Base-by-base conservation (phyloP, 2,113 vertebrate species). In the Sebastes fasciatus region DNA sequence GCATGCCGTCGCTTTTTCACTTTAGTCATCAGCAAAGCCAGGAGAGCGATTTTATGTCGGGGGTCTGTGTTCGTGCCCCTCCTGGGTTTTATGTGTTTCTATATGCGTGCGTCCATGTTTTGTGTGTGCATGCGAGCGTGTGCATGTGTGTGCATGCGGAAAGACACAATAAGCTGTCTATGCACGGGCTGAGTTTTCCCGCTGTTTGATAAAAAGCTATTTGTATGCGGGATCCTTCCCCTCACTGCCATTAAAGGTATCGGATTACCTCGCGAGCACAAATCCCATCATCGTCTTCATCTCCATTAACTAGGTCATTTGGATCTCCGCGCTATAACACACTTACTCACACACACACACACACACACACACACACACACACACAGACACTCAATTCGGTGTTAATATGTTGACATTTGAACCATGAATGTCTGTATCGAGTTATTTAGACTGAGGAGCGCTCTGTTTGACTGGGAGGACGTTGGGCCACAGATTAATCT, bases 301-400 rank as follows among this genome's bases (percentile, higher is more conserved):
- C 87, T 82, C 79, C 89, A 92, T 94, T 92, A 85, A 85, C 79
- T 83, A 65, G 87, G 82, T 85, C 85, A 74, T 91, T 93, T 93
- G 65, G 82, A 87, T 88, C 55, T 61, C 66, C 72, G 71, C 42
- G 3, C 46, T 48, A 23, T 48, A 23, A 76, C 60, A 54, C 54
- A 63, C 76, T 17, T 1, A 13, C 51, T 78, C 79, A 70, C 58
- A 40, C 60, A 26, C 52, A 51, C 2, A 12, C 49, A 80, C 67
- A 65, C 51, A 49, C 46, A 26, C 26, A 26, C 26, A 26, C 26
- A 26, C 67, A 49, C 46, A 70, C 72, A 51, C 58, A 67, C 76
- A 17, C 2, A 8, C 57, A 81, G 71, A 75, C 55, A 49, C 58
- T 72, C 66, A 80, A 8, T 80, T 74, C 16, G 11, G 60, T 70